Evolutionary conservation across 2,888 invertebrate species (phyloP), one percentile per base, ranked within the genome.

Genomic region (Chaitophorus viminalis): DNA sequence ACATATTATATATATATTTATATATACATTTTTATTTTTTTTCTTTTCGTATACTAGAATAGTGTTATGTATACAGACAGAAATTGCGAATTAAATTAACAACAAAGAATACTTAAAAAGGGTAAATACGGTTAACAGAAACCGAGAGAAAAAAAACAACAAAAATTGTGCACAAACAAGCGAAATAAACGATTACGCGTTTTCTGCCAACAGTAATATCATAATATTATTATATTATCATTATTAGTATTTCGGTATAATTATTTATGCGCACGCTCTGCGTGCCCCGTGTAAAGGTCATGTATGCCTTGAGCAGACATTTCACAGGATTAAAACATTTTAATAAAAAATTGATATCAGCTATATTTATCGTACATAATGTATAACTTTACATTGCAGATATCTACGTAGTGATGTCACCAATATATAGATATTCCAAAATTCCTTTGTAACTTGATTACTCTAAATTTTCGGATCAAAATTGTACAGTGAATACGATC

Each of bases 1-100:
- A 21, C 4, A 21, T 3, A 21, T 18, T 54, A 54, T 54, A 54
- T 31, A 68, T 68, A 29, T 31, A 11, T 29, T 9, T 68, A 6
- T 68, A n/a, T 3, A 6, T 29, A 14, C 3, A 29, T 68, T 29
- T 68, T 68, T 81, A 31, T 29, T 52, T n/a, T 54, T 84, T 25
- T 74, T 72, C 29, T 82, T 46, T 46, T 46, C 46, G 9, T 21
- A 21, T 4, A 36, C 36, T 21, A 82, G 74, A 82, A 74, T 82
- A 82, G 54, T 74, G 29, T 54, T 74, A 36, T 52, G 25, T 52
- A 46, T 8, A 78, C 31, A 60, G 54, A 78, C 60, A 54, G 33
- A 78, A 60, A 60, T 33, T 18, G 54, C 29, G 54, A 77, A 52
- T 54, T 33, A 54, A 54, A 77, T 54, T 54, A 54, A 33, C 54